phyloP scores from a whole-genome alignment of 1,140 invertebrate species.

The Asobara japonica region DNA sequence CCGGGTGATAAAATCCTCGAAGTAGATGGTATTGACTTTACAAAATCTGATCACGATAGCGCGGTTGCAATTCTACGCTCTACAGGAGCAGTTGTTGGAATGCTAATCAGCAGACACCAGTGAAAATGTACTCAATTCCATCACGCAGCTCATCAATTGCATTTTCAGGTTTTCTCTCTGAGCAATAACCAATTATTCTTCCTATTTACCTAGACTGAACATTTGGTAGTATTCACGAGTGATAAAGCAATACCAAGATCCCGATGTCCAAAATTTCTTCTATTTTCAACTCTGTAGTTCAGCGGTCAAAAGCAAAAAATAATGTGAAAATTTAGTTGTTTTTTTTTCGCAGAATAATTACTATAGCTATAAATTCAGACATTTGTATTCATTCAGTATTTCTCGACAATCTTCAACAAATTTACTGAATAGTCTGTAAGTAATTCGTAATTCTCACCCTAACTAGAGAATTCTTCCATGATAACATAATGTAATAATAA shows the following conservation, averaged over 20 bases:
- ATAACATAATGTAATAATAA: too few species aligned
- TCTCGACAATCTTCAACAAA: background rate
- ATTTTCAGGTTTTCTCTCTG: conserved; percentile 15
- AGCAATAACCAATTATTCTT: conserved; percentile 17
- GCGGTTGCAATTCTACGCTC: conserved; percentile 66
- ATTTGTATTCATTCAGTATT: too few species aligned
- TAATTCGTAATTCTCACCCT: background rate
- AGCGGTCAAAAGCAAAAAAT: too few species aligned
- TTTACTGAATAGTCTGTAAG: background rate
- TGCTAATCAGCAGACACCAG: conserved; percentile 68
- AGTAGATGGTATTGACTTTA: conserved; percentile 72
- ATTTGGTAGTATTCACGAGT: conserved; percentile 23
- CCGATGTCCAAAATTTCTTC: too few species aligned
- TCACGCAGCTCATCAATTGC: background rate
- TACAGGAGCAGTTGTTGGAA: conserved; percentile 66
- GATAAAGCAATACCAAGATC: conserved; percentile 1
- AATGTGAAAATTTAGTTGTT: background rate
- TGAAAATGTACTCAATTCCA: conserved; percentile 38
- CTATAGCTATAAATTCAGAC: too few species aligned
- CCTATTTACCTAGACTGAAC: conserved; percentile 35
- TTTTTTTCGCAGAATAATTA: too few species aligned
- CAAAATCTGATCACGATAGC: conserved; percentile 67
- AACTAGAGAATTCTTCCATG: background rate
- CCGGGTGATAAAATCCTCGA: conserved; percentile 72
- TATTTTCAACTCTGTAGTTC: too few species aligned